Evolutionary conservation across 2,113 vertebrate species (phyloP), one percentile per base, ranked within the genome.

Genomic region (Ochotona princeps): DNA sequence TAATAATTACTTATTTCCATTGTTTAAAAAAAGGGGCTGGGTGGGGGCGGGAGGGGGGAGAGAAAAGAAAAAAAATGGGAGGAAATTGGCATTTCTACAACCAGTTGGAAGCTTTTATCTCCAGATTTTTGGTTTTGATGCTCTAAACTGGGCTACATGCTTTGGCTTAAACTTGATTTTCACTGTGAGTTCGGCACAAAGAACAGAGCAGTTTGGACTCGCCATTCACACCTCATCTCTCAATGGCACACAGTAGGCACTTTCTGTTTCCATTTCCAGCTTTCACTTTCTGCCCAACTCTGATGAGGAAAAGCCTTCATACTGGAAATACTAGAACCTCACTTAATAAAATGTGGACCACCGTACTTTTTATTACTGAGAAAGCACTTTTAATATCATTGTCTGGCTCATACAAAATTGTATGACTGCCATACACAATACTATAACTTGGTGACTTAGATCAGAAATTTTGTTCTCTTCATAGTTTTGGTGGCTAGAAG

Each of bases 21-120:
- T 60, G 85, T 54, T 44, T 44, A 44, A 87, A 70, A 80, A 83
- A 44, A n/a, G n/a, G n/a, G n/a, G n/a, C n/a, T n/a, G n/a, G n/a
- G n/a, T n/a, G n/a, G 38, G 38, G 38, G 38, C 38, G 3, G 38
- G 38, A 6, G 38, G 6, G 76, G 26, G 32, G 80, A 70, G 80
- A 76, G 44, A 44, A 74, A 67, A 2, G 49, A 25, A 17, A 0
- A 38, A 25, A n/a, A 26, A 4, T 8, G 1, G 3, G 47, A 72
- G 83, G 79, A 74, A 91, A 79, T 1, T 91, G 95, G 91, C 95
- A 61, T 85, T 85, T 85, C 65, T 93, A 44, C 91, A 90, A 72
- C 82, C 92, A 96, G 70, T 94, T 92, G 94, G 96, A 95, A 96
- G 84, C 73, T 95, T 94, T 96, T 85, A 86, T 63, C 92, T 90